Conservation (phyloP, 2,888 invertebrate genomes). For the Ectobius pallidus region DNA sequence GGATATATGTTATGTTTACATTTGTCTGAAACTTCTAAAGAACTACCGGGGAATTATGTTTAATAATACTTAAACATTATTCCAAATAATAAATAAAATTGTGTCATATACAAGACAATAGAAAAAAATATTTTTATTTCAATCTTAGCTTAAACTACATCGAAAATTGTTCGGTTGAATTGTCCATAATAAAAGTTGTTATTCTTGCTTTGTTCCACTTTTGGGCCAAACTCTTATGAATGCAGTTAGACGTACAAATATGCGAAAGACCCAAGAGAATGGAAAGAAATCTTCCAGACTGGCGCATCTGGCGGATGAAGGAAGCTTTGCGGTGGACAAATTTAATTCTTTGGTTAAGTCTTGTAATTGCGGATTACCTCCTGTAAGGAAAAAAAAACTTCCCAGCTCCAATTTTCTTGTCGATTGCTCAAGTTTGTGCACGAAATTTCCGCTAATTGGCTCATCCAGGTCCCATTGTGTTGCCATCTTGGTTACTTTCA, state of each 20-base stretch:
- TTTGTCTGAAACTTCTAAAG: too few species aligned
- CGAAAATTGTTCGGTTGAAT: too few species aligned
- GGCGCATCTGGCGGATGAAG: neutral
- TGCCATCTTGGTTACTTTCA: too few species aligned
- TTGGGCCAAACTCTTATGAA: neutral
- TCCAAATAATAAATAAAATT: too few species aligned
- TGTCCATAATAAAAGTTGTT: too few species aligned
- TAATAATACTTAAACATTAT: too few species aligned
- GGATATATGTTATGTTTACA: too few species aligned
- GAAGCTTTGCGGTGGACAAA: conserved; percentile 5
- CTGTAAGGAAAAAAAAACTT: neutral
- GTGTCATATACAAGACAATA: too few species aligned
- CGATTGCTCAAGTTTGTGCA: neutral
- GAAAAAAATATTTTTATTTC: too few species aligned
- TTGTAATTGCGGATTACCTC: neutral
- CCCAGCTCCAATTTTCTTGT: neutral
- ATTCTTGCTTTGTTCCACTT: neutral
- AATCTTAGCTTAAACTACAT: too few species aligned
- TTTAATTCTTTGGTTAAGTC: neutral
- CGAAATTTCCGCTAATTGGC: neutral
- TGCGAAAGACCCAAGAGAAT: conserved; percentile 1
- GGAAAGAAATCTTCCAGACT: neutral
- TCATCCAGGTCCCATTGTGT: too few species aligned
- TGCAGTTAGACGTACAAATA: neutral
- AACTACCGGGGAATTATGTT: too few species aligned